These are phyloP conservation scores for Aramus guarauna DNA, from an alignment of 2,113 vertebrate genomes.

Conservation along the genomic window DNA sequence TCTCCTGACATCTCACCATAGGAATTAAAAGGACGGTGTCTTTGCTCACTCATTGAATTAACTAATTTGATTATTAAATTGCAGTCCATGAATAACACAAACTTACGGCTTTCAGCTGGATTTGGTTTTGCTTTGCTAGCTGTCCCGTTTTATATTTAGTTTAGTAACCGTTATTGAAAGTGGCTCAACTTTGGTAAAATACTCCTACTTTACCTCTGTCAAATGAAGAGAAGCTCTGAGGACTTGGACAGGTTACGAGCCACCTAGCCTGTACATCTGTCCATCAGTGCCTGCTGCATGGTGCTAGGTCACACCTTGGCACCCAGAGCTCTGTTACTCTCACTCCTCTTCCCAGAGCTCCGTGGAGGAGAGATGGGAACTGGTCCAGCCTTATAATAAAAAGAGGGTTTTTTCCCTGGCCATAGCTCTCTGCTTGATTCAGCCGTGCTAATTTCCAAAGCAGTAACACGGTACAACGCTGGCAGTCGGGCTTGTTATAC, in stretches of 20 bases:
- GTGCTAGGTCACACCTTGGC: background rate
- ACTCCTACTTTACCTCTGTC: background rate
- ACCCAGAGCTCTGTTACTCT: background rate
- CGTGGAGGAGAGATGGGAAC: background rate
- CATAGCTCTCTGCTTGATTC: background rate
- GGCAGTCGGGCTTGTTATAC: rapidly evolving
- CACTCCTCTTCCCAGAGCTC: background rate
- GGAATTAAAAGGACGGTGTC: background rate
- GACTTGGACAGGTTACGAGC: background rate
- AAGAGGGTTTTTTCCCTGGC: background rate
- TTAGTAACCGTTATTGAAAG: background rate
- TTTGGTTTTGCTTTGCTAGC: background rate
- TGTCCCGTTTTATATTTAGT: background rate
- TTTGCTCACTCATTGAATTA: background rate
- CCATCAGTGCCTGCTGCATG: background rate
- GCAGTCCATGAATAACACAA: background rate
- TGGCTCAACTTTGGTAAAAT: background rate
- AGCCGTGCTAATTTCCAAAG: background rate
- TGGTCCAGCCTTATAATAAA: background rate
- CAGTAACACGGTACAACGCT: rapidly evolving
- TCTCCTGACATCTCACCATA: background rate
- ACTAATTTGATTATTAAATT: background rate
- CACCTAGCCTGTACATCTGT: background rate
- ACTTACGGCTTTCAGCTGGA: background rate
- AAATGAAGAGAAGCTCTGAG: background rate